Conservation (phyloP, 2,888 invertebrate genomes). For the Parelbella ahira region DNA sequence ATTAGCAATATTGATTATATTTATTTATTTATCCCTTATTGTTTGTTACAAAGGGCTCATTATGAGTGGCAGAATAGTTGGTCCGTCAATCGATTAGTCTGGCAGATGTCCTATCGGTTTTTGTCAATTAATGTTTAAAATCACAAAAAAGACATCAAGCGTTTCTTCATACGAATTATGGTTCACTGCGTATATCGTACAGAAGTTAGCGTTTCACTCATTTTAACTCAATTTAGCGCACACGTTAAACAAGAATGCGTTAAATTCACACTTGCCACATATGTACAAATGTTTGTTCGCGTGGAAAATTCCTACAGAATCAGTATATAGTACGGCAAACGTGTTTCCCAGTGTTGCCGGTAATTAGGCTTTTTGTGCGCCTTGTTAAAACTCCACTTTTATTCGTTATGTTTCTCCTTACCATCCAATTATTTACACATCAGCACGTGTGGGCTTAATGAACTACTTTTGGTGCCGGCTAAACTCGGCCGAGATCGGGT, state of each 20-base stretch:
- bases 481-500: slow-evolving; percentile 12
- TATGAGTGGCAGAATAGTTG: too few relatives aligned
- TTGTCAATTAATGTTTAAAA: too few relatives aligned
- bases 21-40: too few relatives aligned
- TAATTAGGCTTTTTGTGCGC: slow-evolving; percentile 34
- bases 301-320: slow-evolving; percentile 15
- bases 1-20: too few relatives aligned
- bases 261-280: slow-evolving; percentile 10
- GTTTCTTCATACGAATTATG: too few relatives aligned
- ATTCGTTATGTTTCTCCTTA: slow-evolving; percentile 24
- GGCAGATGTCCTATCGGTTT: too few relatives aligned
- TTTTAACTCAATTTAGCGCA: slow-evolving; percentile 16
- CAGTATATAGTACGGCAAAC: slow-evolving; percentile 18
- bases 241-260: slow-evolving; percentile 12
- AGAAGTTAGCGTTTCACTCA: slow-evolving; percentile 16
- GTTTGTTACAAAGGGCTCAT: too few relatives aligned
- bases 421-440: slow-evolving; percentile 26
- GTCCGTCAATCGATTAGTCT: too few relatives aligned
- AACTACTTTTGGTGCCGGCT: slow-evolving; percentile 17
- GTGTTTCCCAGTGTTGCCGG: slow-evolving; percentile 23
- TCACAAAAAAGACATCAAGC: too few relatives aligned
- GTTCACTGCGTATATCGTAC: slow-evolving; percentile 10
- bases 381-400: slow-evolving; percentile 32
- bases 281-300: slow-evolving; percentile 5
- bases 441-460: slow-evolving; percentile 22